Evolutionary conservation across 2,888 invertebrate species (phyloP).

Genomic region (Drosophila demipolita): DNA sequence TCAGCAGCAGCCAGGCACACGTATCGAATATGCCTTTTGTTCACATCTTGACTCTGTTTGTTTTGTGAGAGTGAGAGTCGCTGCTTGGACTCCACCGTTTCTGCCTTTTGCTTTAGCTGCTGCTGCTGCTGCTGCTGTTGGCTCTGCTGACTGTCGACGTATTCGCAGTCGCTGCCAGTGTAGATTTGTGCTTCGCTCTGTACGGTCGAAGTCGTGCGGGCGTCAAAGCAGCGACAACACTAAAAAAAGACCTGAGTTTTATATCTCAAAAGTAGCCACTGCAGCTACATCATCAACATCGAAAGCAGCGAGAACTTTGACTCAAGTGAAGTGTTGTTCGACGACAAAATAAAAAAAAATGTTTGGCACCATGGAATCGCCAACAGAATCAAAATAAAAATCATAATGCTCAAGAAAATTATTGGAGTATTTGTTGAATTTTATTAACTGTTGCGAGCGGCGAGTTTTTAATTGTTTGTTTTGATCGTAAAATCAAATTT

Average conservation of each 20-base stretch:
- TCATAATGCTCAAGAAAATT: constrained; percentile 2
- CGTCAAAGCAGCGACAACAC: constrained; percentile 47
- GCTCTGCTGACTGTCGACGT: constrained; percentile 54
- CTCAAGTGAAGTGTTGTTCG: constrained; percentile 35
- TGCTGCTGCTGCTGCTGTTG: constrained; percentile 50
- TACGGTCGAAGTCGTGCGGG: constrained; percentile 83
- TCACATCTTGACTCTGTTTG: constrained; percentile 56
- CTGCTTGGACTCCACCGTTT: constrained; percentile 63
- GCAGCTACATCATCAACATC: constrained; percentile 37
- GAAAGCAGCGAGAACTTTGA: constrained; percentile 49
- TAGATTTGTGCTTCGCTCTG: constrained; percentile 85
- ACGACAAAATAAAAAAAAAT: constrained; percentile 20
- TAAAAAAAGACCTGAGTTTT: constrained; percentile 32
- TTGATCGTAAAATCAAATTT: constrained; percentile 84
- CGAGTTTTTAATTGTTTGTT: constrained; percentile 84
- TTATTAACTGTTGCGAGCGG: constrained; percentile 75
- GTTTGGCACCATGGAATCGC: constrained; percentile 3
- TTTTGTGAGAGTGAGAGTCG: constrained; percentile 59
- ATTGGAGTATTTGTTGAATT: constrained; percentile 49
- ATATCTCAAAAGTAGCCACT: constrained; percentile 37
- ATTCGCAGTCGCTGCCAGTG: constrained; percentile 83
- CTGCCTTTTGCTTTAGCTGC: constrained; percentile 49
- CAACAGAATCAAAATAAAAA: constrained; percentile 9
- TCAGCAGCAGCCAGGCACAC: constrained; percentile 46
- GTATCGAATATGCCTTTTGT: constrained; percentile 74